Conservation (phyloP, 2,113 vertebrate species). For the Sinocyclocheilus anophthalmus region DNA sequence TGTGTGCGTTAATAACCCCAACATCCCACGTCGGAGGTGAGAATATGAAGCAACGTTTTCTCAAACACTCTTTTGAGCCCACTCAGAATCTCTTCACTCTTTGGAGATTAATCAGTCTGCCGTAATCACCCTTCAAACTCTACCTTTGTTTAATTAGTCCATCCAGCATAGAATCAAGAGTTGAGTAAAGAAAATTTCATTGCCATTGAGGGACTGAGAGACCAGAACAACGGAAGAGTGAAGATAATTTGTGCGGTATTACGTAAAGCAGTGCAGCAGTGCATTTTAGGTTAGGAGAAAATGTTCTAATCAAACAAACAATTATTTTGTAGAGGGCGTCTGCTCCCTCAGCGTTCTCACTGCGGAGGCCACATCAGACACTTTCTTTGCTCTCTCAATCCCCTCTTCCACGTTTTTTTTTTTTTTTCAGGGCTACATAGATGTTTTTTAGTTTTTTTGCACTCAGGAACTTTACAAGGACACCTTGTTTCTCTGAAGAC, state of each 20-base stretch:
- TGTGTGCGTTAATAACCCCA: slow-evolving; percentile 30
- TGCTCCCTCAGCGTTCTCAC: slow-evolving; percentile 19
- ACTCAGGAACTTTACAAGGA: slow-evolving; percentile 51
- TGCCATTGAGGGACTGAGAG: neutral
- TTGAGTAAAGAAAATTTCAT: neutral
- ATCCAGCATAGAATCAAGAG: slow-evolving; percentile 30
- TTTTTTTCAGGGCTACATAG: slow-evolving; percentile 43
- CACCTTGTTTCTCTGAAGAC: slow-evolving; percentile 40
- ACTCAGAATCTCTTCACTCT: slow-evolving; percentile 4
- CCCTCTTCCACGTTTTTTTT: neutral
- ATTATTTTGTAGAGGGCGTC: slow-evolving; percentile 29
- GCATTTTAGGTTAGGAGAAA: slow-evolving; percentile 41
- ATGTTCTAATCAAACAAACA: slow-evolving; percentile 48
- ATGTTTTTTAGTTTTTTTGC: slow-evolving; percentile 31
- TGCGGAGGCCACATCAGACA: slow-evolving; percentile 32
- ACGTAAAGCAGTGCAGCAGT: slow-evolving; percentile 21
- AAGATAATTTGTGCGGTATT: neutral
- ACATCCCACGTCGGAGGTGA: slow-evolving; percentile 22
- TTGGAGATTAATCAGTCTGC: slow-evolving; percentile 5
- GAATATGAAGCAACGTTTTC: slow-evolving; percentile 26
- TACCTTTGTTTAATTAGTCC: slow-evolving; percentile 36
- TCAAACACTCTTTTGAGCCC: slow-evolving; percentile 32
- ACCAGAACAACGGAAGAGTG: neutral
- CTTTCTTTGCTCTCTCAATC: slow-evolving; percentile 5
- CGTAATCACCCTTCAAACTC: slow-evolving; percentile 40